phyloP scores from a whole-genome alignment of 2,113 vertebrate genomes.

The Leucosticte australis region DNA sequence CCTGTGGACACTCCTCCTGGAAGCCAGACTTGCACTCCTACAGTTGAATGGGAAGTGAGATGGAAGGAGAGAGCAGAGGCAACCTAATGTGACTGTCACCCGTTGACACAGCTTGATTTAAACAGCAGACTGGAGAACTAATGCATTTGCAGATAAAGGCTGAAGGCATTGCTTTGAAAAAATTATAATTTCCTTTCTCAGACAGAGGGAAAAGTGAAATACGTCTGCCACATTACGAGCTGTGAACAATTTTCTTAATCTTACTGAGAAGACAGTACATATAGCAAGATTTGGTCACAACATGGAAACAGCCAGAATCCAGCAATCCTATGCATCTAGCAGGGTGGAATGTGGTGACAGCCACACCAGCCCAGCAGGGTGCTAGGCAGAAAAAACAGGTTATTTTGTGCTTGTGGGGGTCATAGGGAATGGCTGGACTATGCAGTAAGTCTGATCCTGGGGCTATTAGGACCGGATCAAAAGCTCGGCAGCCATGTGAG shows the following conservation, averaged over 20 bases:
- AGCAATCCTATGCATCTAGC: not conserved
- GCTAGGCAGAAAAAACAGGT: not conserved
- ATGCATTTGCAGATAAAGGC: conserved; percentile 34
- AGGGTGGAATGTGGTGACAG: not conserved
- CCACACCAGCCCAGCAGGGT: not conserved
- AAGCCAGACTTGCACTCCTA: not conserved
- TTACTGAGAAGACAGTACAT: not conserved
- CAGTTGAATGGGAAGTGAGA: not conserved
- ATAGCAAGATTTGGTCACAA: not conserved
- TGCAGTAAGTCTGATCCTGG: not conserved
- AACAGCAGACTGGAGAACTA: conserved; percentile 4
- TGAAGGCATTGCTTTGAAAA: conserved; percentile 48
- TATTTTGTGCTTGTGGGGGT: not conserved
- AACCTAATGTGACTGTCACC: not conserved
- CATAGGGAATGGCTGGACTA: rapidly evolving
- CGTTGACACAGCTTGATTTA: not conserved
- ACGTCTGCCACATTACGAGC: conserved; percentile 12
- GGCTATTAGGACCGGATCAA: not conserved
- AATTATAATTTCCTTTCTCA: conserved; percentile 40
- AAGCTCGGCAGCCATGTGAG: not conserved
- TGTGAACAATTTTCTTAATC: not conserved
- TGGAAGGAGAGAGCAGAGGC: not conserved
- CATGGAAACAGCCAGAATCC: not conserved
- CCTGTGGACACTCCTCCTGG: not conserved
- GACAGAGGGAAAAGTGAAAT: conserved; percentile 20